Evolutionary conservation across 2,113 vertebrate species (phyloP).

Genomic region (Nothoprocta perdicaria): DNA sequence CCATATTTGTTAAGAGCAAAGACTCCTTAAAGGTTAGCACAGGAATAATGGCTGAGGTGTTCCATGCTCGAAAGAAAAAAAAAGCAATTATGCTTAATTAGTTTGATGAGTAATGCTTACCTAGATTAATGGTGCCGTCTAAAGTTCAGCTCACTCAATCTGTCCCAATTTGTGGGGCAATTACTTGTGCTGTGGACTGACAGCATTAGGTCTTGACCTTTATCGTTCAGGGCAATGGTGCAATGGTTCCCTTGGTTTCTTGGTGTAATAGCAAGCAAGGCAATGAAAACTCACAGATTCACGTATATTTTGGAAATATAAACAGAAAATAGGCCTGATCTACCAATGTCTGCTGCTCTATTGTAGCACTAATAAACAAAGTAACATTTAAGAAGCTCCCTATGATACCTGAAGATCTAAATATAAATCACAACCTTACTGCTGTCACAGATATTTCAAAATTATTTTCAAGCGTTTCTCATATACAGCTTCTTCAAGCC

Average conservation of each 20-base stretch:
- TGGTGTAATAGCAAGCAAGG: background rate
- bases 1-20: background rate
- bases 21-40: slow-evolving; percentile 12
- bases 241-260: background rate
- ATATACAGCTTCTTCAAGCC: background rate
- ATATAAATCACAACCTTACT: background rate
- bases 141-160: slow-evolving; percentile 47
- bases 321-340: background rate
- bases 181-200: slow-evolving; percentile 28
- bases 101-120: slow-evolving; percentile 22
- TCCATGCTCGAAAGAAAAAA: background rate
- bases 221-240: background rate
- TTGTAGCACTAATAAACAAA: background rate
- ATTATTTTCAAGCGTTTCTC: background rate
- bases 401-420: background rate
- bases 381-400: background rate
- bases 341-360: background rate
- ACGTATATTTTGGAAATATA: background rate
- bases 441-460: background rate
- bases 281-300: background rate
- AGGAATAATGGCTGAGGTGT: background rate
- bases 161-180: slow-evolving; percentile 16
- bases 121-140: slow-evolving; percentile 14
- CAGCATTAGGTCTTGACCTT: slow-evolving; percentile 22
- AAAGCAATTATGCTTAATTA: slow-evolving; percentile 39